Percentiles rank a stretch among this genome's conserved stretches.
Evolutionary conservation across 2,797 vertebrate genomes (phyloP).

Genomic region (Semaprochilodus insignis): DNA sequence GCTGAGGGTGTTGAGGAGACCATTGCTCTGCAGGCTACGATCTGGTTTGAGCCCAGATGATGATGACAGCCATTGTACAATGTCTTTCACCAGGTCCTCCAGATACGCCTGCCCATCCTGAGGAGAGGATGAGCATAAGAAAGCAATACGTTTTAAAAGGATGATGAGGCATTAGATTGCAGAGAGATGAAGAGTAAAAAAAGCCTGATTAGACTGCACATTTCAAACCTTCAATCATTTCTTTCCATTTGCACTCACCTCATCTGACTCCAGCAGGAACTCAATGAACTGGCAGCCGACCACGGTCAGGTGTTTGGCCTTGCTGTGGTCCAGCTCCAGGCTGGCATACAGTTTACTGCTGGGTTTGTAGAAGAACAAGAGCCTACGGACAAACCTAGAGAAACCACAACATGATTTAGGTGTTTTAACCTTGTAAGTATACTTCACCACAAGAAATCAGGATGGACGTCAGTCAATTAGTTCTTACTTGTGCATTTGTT

Average conservation of each 20-base stretch:
- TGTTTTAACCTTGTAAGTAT: background rate
- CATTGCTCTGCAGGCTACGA: slow-evolving; percentile 94
- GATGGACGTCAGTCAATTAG: background rate
- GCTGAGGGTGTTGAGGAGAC: slow-evolving; percentile 93
- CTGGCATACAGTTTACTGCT: slow-evolving; percentile 95
- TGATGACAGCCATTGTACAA: slow-evolving; percentile 91
- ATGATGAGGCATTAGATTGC: background rate
- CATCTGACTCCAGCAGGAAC: slow-evolving; percentile 97
- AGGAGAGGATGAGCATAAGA: background rate
- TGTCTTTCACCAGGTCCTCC: slow-evolving; percentile 95
- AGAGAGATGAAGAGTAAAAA: background rate
- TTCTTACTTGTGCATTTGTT: slow-evolving; percentile 94
- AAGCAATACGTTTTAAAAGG: background rate
- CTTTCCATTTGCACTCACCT: slow-evolving; percentile 81
- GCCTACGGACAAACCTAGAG: slow-evolving; percentile 92
- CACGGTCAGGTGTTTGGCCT: slow-evolving; percentile 95
- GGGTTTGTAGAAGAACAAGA: slow-evolving; percentile 97
- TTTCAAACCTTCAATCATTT: background rate
- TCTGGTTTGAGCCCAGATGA: slow-evolving; percentile 94
- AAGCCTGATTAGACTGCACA: background rate
- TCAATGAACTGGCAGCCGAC: slow-evolving; percentile 97
- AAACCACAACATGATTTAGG: background rate
- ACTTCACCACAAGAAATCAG: background rate
- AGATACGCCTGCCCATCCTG: slow-evolving; percentile 95
- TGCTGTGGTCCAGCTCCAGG: slow-evolving; percentile 90